A percentile compares a stretch with the other conserved stretches of the same genome.
These are phyloP conservation scores for Drosophila putrida DNA, from an alignment of 2,888 invertebrate genomes.

Conservation along the genomic window DNA sequence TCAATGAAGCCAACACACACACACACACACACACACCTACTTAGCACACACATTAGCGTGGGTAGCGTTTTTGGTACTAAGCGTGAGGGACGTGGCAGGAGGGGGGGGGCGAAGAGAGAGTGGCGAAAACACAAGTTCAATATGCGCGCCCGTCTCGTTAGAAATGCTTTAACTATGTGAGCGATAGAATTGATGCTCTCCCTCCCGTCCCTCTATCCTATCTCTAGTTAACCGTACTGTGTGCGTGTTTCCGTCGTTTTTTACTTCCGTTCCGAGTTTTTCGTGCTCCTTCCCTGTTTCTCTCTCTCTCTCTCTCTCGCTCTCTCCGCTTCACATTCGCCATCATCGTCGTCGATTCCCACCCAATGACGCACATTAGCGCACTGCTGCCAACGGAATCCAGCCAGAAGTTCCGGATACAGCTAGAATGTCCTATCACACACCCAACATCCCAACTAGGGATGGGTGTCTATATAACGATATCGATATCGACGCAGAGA, in stretches of 20 bases:
- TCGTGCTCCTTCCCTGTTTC: constrained; percentile 3
- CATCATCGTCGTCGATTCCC: constrained; percentile 6
- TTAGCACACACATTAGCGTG: constrained; percentile 23
- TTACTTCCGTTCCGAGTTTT: constrained; percentile 59
- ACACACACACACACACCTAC: constrained; percentile 22
- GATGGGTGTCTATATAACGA: too few species aligned
- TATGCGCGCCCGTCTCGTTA: constrained; percentile 61
- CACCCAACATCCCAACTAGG: neutral
- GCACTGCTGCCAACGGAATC: constrained; percentile 45
- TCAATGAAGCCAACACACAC: constrained; percentile 42
- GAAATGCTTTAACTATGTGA: constrained; percentile 67
- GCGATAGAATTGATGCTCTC: constrained; percentile 33
- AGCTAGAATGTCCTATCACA: constrained; percentile 36
- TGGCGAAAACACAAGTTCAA: constrained; percentile 42
- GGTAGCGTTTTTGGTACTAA: neutral
- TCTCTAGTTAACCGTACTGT: constrained; percentile 6
- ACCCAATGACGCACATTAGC: constrained; percentile 54
- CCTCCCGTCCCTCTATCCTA: neutral
- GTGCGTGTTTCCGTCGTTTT: constrained; percentile 67
- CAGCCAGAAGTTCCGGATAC: constrained; percentile 53
- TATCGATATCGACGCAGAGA: too few species aligned
- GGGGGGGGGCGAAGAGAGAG: neutral
- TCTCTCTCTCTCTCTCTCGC: constrained; percentile 5
- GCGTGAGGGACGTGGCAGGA: constrained; percentile 19
- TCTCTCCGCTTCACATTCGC: constrained; percentile 1